These are phyloP conservation scores for Leuctra nigra DNA, from an alignment of 2,888 invertebrate species.

Conservation along the genomic window DNA sequence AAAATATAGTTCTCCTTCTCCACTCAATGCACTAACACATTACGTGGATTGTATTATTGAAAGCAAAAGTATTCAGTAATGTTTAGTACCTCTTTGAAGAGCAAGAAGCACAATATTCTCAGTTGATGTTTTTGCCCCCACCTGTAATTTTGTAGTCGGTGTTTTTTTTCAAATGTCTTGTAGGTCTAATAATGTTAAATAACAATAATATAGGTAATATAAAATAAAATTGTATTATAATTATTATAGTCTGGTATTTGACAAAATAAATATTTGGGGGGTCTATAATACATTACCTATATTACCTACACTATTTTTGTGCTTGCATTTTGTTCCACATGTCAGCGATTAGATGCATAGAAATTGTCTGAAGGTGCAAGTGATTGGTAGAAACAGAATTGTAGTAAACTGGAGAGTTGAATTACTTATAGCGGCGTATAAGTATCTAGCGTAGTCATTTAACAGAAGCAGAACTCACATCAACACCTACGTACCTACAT, in stretches of 20 bases:
- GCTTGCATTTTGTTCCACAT: neutral
- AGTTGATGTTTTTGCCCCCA: neutral
- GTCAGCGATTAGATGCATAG: neutral
- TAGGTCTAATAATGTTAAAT: neutral
- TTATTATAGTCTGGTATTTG: neutral
- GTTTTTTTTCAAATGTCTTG: slow-evolving; percentile 5
- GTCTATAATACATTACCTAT: neutral
- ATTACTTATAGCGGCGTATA: no score
- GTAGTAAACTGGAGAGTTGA: no score
- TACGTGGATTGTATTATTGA: no score
- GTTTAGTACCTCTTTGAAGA: no score
- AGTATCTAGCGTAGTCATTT: no score
- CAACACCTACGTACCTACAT: neutral
- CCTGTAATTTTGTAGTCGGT: slow-evolving; percentile 2
- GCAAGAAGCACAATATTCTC: neutral
- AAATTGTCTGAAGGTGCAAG: no score
- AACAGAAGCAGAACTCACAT: no score
- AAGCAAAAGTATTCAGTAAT: no score
- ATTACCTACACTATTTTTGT: neutral
- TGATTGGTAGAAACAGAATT: no score
- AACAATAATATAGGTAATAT: no score
- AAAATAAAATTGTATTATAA: neutral
- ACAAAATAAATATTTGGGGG: neutral
- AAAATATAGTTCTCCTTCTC: no score
- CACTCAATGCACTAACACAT: no score